Conservation (phyloP, 92 coral and sea anemone species). For the Isaurus tuberculatus region DNA sequence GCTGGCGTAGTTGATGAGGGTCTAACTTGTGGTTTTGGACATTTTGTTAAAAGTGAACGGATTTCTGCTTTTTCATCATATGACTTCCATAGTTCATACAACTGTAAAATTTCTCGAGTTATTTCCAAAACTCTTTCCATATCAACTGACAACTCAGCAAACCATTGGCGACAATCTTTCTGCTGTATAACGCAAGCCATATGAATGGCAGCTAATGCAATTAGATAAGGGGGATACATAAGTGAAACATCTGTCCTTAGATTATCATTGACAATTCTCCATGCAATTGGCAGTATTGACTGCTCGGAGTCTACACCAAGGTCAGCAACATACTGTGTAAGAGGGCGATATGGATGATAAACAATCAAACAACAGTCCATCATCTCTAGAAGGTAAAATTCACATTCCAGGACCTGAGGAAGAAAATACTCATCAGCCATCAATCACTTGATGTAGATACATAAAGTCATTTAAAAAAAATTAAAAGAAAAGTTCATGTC, state of each 20-base stretch:
- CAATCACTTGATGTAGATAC: background rate
- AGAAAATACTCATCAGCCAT: background rate
- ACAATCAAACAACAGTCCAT: slow-evolving; percentile 98
- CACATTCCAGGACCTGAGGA: slow-evolving; percentile 94
- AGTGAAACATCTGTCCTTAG: slow-evolving; percentile 93
- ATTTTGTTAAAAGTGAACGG: slow-evolving; percentile 71
- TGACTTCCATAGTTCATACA: slow-evolving; percentile 93
- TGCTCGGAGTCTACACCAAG: slow-evolving; percentile 86
- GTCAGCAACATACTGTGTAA: slow-evolving; percentile 93
- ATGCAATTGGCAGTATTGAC: slow-evolving; percentile 90
- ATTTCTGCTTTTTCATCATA: slow-evolving; percentile 96
- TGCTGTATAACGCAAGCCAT: slow-evolving; percentile 99
- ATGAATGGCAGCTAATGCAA: slow-evolving; percentile 95
- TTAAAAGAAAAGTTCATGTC: too few species aligned
- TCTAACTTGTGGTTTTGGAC: slow-evolving; percentile 94
- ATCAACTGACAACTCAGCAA: slow-evolving; percentile 95
- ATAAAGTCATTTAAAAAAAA: too few species aligned
- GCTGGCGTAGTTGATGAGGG: slow-evolving; percentile 94
- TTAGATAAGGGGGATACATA: slow-evolving; percentile 89
- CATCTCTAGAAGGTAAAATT: slow-evolving; percentile 93
- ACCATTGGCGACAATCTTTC: slow-evolving; percentile 92
- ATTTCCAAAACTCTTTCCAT: slow-evolving; percentile 97
- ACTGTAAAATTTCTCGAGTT: slow-evolving; percentile 86
- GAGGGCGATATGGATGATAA: slow-evolving; percentile 95
- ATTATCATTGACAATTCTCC: slow-evolving; percentile 99